Percentiles rank a stretch among this genome's conserved stretches.
phyloP scores from a whole-genome alignment of 2,888 invertebrate genomes.

The Lasioglossum vierecki region DNA sequence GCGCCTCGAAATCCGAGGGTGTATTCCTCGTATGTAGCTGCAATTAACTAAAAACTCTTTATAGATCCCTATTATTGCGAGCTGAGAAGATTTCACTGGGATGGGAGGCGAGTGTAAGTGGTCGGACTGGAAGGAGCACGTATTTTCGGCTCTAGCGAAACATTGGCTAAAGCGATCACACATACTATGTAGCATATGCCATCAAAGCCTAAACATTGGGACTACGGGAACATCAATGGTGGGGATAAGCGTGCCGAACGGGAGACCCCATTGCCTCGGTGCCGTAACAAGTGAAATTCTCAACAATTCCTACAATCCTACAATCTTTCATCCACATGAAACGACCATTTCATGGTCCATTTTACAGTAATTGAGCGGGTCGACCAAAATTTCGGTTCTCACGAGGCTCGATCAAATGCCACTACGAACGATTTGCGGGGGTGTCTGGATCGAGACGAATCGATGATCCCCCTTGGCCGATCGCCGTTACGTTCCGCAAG shows the following conservation, averaged over 20 bases:
- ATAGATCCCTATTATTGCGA: background rate
- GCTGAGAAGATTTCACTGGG: background rate
- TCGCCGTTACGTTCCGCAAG: constrained; percentile 69
- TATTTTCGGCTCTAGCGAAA: too few species aligned
- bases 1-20: background rate
- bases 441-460: constrained; percentile 64
- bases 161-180: background rate
- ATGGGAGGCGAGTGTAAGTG: background rate
- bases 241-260: background rate
- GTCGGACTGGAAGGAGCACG: too few species aligned
- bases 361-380: background rate
- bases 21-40: background rate
- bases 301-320: background rate
- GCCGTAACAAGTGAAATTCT: too few species aligned
- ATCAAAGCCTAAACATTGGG: background rate
- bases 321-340: background rate
- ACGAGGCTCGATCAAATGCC: constrained; percentile 9
- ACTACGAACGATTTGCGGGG: constrained; percentile 52
- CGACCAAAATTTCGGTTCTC: constrained; percentile 32
- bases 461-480: constrained; percentile 64
- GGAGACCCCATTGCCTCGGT: too few species aligned
- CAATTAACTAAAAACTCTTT: background rate
- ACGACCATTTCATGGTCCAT: background rate
- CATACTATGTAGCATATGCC: background rate
- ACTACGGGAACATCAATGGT: background rate